Percentiles rank a stretch among this genome's conserved stretches.
These are phyloP conservation scores for Yponomeuta plumbellus DNA, from an alignment of 2,888 invertebrate genomes.

Conservation along the genomic window DNA sequence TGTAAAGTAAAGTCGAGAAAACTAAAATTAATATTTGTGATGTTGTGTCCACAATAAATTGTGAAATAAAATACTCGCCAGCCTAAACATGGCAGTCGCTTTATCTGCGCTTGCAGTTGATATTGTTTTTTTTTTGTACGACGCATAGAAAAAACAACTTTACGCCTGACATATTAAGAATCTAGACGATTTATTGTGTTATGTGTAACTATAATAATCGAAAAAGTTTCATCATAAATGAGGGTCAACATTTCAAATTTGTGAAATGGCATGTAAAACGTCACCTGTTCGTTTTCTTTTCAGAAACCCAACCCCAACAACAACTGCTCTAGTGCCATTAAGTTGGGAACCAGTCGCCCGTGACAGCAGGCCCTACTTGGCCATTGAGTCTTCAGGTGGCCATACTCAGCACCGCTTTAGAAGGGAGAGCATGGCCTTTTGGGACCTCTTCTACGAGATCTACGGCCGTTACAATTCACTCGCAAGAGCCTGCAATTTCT, in stretches of 20 bases:
- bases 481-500: neutral
- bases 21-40: no score
- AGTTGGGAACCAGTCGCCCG: slow-evolving; percentile 31
- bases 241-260: neutral
- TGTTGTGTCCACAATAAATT: no score
- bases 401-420: slow-evolving; percentile 42
- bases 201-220: no score
- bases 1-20: no score
- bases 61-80: neutral
- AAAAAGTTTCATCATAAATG: no score
- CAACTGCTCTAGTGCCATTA: neutral
- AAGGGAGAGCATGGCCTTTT: slow-evolving; percentile 59
- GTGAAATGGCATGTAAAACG: neutral
- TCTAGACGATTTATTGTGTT: neutral
- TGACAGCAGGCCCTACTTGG: slow-evolving; percentile 45
- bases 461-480: slow-evolving; percentile 47
- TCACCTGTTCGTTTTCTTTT: neutral
- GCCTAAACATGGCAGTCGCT: neutral
- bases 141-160: neutral
- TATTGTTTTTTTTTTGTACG: neutral
- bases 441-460: slow-evolving; percentile 58
- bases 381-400: slow-evolving; percentile 43
- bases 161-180: neutral
- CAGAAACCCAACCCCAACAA: slow-evolving; percentile 10
- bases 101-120: neutral